Conservation (phyloP, 2,113 vertebrate species). For the Excalfactoria chinensis region DNA sequence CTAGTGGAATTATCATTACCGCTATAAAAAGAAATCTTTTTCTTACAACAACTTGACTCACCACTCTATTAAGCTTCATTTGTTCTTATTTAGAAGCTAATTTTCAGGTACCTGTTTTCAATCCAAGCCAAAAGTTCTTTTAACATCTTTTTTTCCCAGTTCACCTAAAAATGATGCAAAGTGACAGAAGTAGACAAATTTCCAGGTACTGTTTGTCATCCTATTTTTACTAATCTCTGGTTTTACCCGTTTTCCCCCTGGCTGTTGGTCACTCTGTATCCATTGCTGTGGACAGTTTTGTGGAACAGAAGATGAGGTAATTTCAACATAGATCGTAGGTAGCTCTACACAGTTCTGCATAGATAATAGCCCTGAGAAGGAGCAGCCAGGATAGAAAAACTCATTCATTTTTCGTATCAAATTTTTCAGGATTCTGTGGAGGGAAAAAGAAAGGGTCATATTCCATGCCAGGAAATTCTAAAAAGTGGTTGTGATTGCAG, state of each 20-base stretch:
- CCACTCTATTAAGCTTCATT: not conserved
- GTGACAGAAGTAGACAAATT: not conserved
- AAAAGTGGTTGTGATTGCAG: not conserved
- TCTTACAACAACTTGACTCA: not conserved
- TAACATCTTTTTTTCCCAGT: not conserved
- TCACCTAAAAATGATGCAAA: not conserved
- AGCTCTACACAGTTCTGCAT: too few species aligned
- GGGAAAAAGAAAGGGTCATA: rapidly evolving
- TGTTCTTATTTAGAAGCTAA: conserved; percentile 21
- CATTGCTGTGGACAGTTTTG: not conserved
- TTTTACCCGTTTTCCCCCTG: not conserved
- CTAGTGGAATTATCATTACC: conserved; percentile 12
- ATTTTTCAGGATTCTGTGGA: not conserved
- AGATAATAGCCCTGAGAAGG: not conserved
- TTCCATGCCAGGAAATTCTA: not conserved
- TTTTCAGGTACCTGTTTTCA: conserved; percentile 18
- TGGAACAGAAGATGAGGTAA: not conserved
- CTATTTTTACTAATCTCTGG: not conserved
- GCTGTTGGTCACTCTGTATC: not conserved
- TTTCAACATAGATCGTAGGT: not conserved
- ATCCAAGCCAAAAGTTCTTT: not conserved
- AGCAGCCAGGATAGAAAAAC: not conserved
- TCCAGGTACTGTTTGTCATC: not conserved
- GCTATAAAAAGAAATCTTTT: conserved; percentile 24
- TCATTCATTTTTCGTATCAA: not conserved